Percentiles rank a stretch among this genome's conserved stretches.
Evolutionary conservation across 2,888 invertebrate genomes (phyloP).

Genomic region (Scelioninae gen. 1): DNA sequence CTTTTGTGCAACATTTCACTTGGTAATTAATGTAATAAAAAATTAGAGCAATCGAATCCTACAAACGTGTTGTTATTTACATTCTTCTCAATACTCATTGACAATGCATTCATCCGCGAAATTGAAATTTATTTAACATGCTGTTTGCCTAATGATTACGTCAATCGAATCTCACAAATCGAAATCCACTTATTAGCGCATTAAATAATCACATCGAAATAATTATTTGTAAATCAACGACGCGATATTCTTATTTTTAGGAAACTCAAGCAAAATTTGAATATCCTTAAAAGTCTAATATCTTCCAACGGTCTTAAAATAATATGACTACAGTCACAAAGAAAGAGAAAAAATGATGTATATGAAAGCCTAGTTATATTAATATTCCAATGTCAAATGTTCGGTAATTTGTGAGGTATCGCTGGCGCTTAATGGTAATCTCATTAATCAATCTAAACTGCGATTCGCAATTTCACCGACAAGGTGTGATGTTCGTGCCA

Average conservation of each 20-base stretch:
- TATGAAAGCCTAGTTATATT: conserved; percentile 28
- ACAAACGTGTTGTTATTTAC: background rate
- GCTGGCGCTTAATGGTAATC: conserved; percentile 43
- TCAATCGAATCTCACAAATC: conserved; percentile 21
- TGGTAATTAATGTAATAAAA: conserved; percentile 3
- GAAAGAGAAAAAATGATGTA: too few species aligned
- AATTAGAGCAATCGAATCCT: background rate
- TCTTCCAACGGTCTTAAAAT: background rate
- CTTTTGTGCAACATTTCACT: conserved; percentile 1
- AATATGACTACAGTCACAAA: too few species aligned
- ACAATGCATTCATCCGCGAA: conserved; percentile 15
- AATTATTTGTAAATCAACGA: background rate
- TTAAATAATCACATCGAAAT: conserved; percentile 10
- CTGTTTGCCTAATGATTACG: conserved; percentile 31
- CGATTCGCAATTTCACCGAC: conserved; percentile 60
- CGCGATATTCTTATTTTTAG: too few species aligned
- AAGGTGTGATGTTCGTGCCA: conserved; percentile 64
- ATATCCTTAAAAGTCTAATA: conserved; percentile 9
- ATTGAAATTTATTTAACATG: conserved; percentile 25
- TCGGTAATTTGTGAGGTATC: conserved; percentile 58
- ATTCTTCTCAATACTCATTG: background rate
- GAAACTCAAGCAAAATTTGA: background rate
- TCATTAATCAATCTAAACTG: conserved; percentile 64
- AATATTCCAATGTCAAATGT: conserved; percentile 62
- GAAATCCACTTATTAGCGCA: conserved; percentile 18